These are phyloP conservation scores for Sogatella furcifera DNA, from an alignment of 1,140 invertebrate genomes.

Conservation along the genomic window DNA sequence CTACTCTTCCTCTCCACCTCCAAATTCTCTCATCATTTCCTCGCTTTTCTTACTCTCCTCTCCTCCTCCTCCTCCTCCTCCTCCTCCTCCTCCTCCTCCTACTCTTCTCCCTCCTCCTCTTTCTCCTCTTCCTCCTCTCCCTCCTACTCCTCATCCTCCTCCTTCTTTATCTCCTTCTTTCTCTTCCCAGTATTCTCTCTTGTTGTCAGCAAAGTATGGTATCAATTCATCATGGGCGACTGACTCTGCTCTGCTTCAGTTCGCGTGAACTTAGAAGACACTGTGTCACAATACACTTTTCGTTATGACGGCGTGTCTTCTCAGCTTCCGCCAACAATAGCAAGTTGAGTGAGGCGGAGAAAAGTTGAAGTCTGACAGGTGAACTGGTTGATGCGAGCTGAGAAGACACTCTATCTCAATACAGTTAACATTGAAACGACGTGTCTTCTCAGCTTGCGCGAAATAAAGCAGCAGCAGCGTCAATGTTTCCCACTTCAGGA, in stretches of 20 bases:
- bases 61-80: neutral
- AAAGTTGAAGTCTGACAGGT: neutral
- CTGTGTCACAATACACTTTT: too few species aligned
- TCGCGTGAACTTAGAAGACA: too few species aligned
- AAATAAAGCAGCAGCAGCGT: too few species aligned
- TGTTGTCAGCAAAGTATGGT: neutral
- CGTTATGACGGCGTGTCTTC: too few species aligned
- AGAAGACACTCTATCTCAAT: too few species aligned
- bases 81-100: neutral
- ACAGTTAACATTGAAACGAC: too few species aligned
- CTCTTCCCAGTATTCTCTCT: neutral
- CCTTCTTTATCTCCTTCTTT: neutral
- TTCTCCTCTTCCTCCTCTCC: neutral
- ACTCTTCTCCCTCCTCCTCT: neutral
- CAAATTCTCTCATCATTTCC: too few species aligned
- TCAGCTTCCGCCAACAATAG: too few species aligned
- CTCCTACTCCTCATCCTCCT: neutral
- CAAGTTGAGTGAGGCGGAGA: neutral
- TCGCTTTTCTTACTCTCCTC: too few species aligned
- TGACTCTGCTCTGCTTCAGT: too few species aligned
- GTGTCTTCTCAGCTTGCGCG: too few species aligned
- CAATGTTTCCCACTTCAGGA: neutral
- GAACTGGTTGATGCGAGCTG: too few species aligned
- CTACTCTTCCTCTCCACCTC: neutral
- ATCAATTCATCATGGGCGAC: neutral